Percentiles rank a stretch among this genome's conserved stretches.
Evolutionary conservation across 2,797 vertebrate genomes (phyloP).

Genomic region (Sebastes taczanowskii): DNA sequence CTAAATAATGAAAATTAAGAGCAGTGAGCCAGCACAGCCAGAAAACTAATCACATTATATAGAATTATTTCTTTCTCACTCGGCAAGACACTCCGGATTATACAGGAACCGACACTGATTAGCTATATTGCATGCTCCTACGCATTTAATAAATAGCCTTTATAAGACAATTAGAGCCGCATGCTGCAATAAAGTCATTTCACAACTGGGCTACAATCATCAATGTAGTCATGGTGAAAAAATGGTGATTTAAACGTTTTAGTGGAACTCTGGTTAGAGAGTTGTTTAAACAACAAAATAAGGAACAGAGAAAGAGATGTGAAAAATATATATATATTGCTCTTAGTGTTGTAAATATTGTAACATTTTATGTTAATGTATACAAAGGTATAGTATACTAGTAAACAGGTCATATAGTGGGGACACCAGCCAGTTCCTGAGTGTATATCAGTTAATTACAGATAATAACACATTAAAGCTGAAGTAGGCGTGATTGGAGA

Average conservation of each 20-base stretch:
- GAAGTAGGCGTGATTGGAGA: too few relatives aligned
- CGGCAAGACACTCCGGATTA: background rate
- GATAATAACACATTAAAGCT: too few relatives aligned
- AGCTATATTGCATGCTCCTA: background rate
- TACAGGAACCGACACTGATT: background rate
- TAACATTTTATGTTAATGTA: too few relatives aligned
- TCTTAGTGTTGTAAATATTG: too few relatives aligned
- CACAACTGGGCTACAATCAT: background rate
- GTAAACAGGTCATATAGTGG: too few relatives aligned
- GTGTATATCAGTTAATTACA: too few relatives aligned
- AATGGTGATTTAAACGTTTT: background rate
- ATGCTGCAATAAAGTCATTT: background rate
- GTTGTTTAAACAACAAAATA: background rate
- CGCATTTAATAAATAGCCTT: background rate
- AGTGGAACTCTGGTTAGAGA: background rate
- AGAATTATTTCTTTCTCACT: background rate
- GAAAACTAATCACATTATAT: background rate
- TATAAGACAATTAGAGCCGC: background rate
- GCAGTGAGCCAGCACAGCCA: background rate
- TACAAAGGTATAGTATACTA: too few relatives aligned
- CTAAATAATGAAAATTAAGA: slow-evolving; percentile 5
- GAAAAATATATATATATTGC: too few relatives aligned
- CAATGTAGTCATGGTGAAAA: background rate
- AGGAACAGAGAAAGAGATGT: too few relatives aligned
- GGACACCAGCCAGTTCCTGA: too few relatives aligned